Percentiles rank a stretch among this genome's conserved stretches.
These are phyloP conservation scores for Coelinius sp. DNA, from an alignment of 2,888 invertebrate species.

Conservation along the genomic window DNA sequence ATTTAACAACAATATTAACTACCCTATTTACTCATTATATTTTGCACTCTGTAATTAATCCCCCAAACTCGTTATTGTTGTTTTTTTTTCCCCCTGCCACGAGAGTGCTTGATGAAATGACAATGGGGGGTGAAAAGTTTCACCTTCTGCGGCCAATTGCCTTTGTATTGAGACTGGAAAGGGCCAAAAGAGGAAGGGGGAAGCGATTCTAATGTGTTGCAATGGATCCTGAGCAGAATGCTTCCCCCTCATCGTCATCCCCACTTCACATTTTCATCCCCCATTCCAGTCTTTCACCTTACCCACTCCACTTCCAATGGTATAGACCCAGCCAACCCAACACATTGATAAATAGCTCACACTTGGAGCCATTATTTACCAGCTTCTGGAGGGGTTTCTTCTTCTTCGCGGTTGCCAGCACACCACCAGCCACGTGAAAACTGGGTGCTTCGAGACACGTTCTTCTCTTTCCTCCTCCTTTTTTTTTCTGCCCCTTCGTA, in stretches of 20 bases:
- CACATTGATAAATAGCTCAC: constrained; percentile 22
- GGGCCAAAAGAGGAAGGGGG: not conserved
- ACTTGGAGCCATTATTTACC: constrained; percentile 21
- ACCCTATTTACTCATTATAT: constrained; percentile 29
- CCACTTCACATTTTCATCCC: not conserved
- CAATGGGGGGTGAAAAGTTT: not conserved
- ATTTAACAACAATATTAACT: not conserved
- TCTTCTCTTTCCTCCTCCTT: not conserved
- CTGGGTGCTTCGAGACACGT: constrained; percentile 2
- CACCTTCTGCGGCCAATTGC: not conserved
- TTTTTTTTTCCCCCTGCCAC: not conserved
- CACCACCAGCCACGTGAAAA: constrained; percentile 15
- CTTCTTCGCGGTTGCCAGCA: constrained; percentile 20
- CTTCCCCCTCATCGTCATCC: not conserved
- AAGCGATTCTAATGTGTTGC: not conserved
- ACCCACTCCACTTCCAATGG: not conserved
- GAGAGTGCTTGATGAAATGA: not conserved
- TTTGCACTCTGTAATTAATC: constrained; percentile 23
- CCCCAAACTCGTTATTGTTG: not conserved
- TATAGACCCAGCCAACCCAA: not conserved
- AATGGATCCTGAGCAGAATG: not conserved
- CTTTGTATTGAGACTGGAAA: not conserved
- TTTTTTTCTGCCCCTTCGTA: constrained; percentile 14
- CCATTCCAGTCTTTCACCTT: not conserved
- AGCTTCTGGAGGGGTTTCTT: constrained; percentile 22